A percentile compares a stretch with the other conserved stretches of the same genome.
Evolutionary conservation across 92 coral and sea anemone species (phyloP).

Genomic region (Galaxea fascicularis): DNA sequence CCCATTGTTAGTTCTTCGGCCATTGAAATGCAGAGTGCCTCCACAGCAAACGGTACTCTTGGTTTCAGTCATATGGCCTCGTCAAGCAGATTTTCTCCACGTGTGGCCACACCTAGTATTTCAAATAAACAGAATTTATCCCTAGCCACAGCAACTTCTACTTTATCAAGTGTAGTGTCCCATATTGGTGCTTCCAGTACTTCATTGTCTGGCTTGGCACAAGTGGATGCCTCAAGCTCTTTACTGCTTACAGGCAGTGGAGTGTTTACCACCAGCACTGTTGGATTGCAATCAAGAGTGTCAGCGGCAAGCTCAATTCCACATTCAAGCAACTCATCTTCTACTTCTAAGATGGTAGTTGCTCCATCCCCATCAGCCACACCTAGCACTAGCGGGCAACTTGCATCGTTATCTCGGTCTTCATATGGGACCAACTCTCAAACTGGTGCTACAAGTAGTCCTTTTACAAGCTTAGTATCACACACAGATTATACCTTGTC

Average conservation of each 20-base stretch:
- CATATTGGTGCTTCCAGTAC: background rate
- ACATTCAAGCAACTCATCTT: background rate
- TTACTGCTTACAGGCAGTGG: background rate
- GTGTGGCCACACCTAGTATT: conserved; percentile 7
- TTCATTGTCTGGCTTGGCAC: background rate
- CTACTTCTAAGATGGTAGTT: background rate
- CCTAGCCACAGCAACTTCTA: background rate
- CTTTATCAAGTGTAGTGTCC: background rate
- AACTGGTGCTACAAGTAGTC: background rate
- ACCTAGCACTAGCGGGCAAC: background rate
- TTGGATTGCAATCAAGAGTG: background rate
- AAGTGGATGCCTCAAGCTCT: conserved; percentile 1
- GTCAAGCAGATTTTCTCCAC: background rate
- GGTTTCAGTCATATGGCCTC: background rate
- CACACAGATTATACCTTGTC: background rate
- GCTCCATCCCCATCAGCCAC: background rate
- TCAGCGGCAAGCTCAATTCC: background rate
- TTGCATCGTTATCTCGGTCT: background rate
- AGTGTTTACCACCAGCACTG: background rate
- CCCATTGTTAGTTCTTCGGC: background rate
- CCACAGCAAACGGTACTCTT: background rate
- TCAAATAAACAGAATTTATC: conserved; percentile 5
- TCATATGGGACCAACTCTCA: background rate
- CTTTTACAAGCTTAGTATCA: background rate
- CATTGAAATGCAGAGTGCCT: background rate